Evolutionary conservation across 2,113 vertebrate species (phyloP).

Genomic region (Thomomys bottae): DNA sequence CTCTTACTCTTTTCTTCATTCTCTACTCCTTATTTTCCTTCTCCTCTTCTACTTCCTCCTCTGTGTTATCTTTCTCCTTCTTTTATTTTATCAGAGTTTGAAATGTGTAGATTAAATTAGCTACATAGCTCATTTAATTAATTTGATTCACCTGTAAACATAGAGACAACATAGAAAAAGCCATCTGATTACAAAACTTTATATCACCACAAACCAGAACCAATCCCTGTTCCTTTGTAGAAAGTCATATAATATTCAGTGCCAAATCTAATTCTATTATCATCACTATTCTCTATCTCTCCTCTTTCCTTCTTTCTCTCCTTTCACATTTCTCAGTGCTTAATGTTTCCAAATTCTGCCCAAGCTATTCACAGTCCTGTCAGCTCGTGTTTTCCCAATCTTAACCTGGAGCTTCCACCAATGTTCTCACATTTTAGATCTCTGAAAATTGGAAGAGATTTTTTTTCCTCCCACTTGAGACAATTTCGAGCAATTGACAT

Average conservation of each 20-base stretch:
- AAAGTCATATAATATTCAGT: too few species aligned
- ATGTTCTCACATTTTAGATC: neutral
- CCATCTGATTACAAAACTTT: too few species aligned
- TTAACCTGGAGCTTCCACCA: neutral
- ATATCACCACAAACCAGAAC: too few species aligned
- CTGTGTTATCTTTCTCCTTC: neutral
- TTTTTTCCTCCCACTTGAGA: neutral
- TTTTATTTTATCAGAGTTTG: too few species aligned
- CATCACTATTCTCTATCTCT: neutral
- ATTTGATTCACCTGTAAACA: too few species aligned
- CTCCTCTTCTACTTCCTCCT: too few species aligned
- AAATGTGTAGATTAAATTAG: too few species aligned
- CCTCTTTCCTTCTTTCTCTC: too few species aligned
- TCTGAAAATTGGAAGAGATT: neutral
- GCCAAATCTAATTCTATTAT: too few species aligned
- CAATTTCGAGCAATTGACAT: neutral
- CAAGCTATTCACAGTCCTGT: neutral
- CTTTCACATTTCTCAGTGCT: neutral
- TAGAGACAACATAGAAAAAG: too few species aligned
- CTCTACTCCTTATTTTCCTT: neutral
- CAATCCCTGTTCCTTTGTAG: too few species aligned
- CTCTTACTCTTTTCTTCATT: neutral
- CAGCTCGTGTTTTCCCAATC: fast-evolving
- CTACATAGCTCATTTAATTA: too few species aligned
- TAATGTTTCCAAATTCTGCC: neutral